Conservation (phyloP, 23 tunicate species). For the Corella eumyota region DNA sequence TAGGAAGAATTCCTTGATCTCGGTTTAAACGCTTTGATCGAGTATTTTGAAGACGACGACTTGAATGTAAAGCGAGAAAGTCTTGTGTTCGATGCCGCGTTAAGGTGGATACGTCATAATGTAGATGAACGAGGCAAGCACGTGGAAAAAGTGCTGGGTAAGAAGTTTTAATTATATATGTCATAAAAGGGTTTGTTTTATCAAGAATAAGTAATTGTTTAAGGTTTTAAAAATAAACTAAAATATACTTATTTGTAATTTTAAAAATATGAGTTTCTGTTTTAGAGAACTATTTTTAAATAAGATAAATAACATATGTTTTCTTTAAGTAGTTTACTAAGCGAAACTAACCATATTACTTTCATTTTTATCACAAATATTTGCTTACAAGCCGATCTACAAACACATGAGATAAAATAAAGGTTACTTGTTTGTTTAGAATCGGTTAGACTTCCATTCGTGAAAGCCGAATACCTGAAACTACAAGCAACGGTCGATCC, state of each 20-base stretch:
- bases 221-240: too few relatives aligned
- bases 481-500: conserved; percentile 58
- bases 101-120: conserved; percentile 59
- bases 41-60: conserved; percentile 60
- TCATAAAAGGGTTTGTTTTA: neutral
- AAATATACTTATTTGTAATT: too few relatives aligned
- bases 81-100: conserved; percentile 66
- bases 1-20: conserved; percentile 49
- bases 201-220: neutral
- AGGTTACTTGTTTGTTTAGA: conserved; percentile 8
- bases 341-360: too few relatives aligned
- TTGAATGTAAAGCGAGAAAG: conserved; percentile 45
- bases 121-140: neutral
- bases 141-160: conserved; percentile 37
- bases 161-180: neutral
- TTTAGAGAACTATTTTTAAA: too few relatives aligned
- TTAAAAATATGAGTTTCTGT: too few relatives aligned
- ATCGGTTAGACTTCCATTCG: conserved; percentile 65
- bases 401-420: neutral
- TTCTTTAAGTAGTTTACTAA: too few relatives aligned
- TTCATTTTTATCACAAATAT: too few relatives aligned
- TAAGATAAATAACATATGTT: too few relatives aligned
- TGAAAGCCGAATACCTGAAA: conserved; percentile 65
- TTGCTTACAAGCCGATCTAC: too few relatives aligned
- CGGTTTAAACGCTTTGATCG: conserved; percentile 19